Percentiles rank a stretch among this genome's conserved stretches.
These are phyloP conservation scores for Molossus molossus DNA, from an alignment of 2,797 vertebrate genomes.

Conservation along the genomic window DNA sequence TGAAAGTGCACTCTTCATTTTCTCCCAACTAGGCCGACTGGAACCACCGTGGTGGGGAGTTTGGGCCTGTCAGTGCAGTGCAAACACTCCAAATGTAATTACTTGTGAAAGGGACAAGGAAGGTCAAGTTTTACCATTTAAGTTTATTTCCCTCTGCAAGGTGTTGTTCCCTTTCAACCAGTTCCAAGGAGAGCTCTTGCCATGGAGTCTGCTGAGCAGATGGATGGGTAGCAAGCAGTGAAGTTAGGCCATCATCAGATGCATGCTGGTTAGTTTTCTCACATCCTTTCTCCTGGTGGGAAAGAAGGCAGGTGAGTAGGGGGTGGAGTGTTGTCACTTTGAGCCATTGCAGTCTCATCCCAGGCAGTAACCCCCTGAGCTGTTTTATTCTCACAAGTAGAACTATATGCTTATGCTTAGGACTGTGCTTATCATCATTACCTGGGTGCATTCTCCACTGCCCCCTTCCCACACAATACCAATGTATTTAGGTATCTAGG, in stretches of 20 bases:
- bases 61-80: neutral
- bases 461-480: neutral
- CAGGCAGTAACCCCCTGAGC: neutral
- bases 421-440: neutral
- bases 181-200: conserved; percentile 16
- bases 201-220: conserved; percentile 48
- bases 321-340: neutral
- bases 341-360: conserved; percentile 5
- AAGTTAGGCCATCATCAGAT: neutral
- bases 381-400: neutral
- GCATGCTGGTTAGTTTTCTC: conserved; percentile 50
- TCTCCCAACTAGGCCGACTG: conserved; percentile 25
- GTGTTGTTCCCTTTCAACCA: neutral
- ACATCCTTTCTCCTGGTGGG: neutral
- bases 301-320: neutral
- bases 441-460: neutral
- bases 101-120: conserved; percentile 64
- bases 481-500: neutral
- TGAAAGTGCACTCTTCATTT: neutral
- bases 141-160: neutral
- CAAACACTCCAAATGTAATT: conserved; percentile 22
- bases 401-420: conserved; percentile 6
- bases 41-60: conserved; percentile 30
- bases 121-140: conserved; percentile 36
- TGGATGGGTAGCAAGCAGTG: neutral